Evolutionary conservation across 2,113 vertebrate species (phyloP).

Genomic region (Labeo catla): DNA sequence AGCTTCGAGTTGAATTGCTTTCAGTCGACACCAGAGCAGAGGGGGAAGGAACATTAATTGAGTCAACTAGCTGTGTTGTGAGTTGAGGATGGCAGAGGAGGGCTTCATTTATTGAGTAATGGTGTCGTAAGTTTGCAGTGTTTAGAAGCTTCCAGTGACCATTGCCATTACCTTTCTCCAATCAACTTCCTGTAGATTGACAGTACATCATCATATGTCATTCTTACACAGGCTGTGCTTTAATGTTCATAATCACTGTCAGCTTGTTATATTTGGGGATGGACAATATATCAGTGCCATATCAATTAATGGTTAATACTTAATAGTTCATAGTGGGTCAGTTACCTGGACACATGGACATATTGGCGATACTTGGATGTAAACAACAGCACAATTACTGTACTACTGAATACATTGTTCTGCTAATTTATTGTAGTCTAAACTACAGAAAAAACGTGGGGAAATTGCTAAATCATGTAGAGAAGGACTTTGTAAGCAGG

Average conservation of each 20-base stretch:
- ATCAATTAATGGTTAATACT: too few species aligned
- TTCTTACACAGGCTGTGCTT: not conserved
- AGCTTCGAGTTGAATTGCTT: conserved; percentile 49
- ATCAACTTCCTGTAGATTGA: not conserved
- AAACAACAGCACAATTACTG: too few species aligned
- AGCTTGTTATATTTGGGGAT: not conserved
- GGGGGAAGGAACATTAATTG: conserved; percentile 57
- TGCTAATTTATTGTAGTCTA: too few species aligned
- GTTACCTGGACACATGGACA: too few species aligned
- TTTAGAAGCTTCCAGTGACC: conserved; percentile 25
- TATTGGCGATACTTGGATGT: too few species aligned
- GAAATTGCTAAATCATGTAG: too few species aligned
- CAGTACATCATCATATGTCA: not conserved
- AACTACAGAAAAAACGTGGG: too few species aligned
- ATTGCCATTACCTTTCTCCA: conserved; percentile 18
- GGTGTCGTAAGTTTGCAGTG: conserved; percentile 18
- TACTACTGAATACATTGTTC: too few species aligned
- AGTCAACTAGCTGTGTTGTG: conserved; percentile 56
- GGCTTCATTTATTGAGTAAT: conserved; percentile 50
- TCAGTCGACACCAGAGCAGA: conserved; percentile 48
- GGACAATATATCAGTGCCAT: not conserved
- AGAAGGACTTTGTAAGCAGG: too few species aligned
- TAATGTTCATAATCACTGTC: not conserved
- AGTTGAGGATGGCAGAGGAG: conserved; percentile 44
- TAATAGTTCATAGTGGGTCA: too few species aligned